Evolutionary conservation across 2,888 invertebrate species (phyloP), one percentile per base, ranked within the genome.

Genomic region (Sepioteuthis lessoniana): DNA sequence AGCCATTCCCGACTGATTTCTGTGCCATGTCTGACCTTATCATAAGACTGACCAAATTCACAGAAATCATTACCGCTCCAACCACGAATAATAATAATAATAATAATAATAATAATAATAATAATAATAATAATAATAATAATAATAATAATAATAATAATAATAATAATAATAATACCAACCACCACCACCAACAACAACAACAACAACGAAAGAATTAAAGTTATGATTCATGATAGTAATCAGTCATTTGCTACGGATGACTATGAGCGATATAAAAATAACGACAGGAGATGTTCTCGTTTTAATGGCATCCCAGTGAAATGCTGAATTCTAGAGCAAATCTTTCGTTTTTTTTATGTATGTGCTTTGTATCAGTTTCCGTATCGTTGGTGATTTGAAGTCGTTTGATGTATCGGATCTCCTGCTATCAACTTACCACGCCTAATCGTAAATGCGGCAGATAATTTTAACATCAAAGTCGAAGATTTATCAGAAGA

Each of bases 191-290:
- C n/a, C n/a, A n/a, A n/a, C n/a, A 76, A 60, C 2, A 60, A 8
- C 25, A 76, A 35, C n/a, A 16, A 1, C 76, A 31, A n/a, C n/a
- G n/a, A 35, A 76, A 76, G n/a, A 76, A 31, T 35, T 16, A 16
- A 76, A 76, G 19, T n/a, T 2, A 8, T 76, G 76, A 76, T 31
- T 76, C n/a, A 76, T n/a, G 76, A 76, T 76, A 5, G 76, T 76
- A 76, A 76, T 76, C 76, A 76, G 76, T 76, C n/a, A 76, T 76
- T 76, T 76, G n/a, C 76, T 76, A 76, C n/a, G 76, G 76, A 76
- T 76, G 76, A 4, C 76, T 13, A 76, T 76, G n/a, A 76, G 76
- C 76, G 76, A 76, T n/a, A 76, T n/a, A 60, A 60, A 76, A 76
- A 19, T 76, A 76, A 76, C n/a, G 76, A 16, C n/a, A 16, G n/a